Conservation (phyloP, 2,888 invertebrate species). For the Drosophila sordidapex region DNA sequence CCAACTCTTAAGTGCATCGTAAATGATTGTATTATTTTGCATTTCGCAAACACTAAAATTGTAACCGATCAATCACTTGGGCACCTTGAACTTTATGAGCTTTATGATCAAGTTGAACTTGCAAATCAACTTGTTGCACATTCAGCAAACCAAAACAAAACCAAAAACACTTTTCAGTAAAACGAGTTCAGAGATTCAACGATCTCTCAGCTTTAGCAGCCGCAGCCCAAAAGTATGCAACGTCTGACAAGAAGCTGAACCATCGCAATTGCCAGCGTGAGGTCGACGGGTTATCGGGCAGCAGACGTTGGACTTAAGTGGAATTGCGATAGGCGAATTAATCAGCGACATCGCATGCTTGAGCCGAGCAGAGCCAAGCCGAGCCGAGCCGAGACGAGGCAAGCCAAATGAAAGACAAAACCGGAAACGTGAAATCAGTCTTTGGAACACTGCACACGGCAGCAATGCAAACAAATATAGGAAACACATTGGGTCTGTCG, state of each 20-base stretch:
- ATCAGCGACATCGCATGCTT: background rate
- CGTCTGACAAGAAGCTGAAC: too few species aligned
- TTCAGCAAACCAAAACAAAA: background rate
- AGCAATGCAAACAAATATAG: slow-evolving; percentile 19
- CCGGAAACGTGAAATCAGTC: slow-evolving; percentile 12
- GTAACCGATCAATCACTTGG: background rate
- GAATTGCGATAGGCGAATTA: background rate
- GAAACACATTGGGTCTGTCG: slow-evolving; percentile 6
- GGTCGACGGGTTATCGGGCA: slow-evolving; percentile 25
- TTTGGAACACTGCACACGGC: slow-evolving; percentile 1
- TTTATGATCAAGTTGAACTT: background rate
- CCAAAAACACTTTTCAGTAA: background rate
- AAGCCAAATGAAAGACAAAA: background rate
- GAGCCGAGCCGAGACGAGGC: background rate
- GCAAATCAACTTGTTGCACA: background rate
- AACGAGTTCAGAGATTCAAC: background rate
- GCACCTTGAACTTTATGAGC: background rate
- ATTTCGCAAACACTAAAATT: background rate
- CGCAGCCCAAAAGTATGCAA: slow-evolving; percentile 58
- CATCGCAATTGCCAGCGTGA: background rate
- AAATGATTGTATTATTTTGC: background rate
- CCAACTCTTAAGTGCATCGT: background rate
- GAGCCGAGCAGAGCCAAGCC: background rate
- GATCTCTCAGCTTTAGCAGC: background rate
- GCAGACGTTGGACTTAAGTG: background rate